Evolutionary conservation across 1,140 invertebrate species (phyloP).

Genomic region (Platyura marginata): DNA sequence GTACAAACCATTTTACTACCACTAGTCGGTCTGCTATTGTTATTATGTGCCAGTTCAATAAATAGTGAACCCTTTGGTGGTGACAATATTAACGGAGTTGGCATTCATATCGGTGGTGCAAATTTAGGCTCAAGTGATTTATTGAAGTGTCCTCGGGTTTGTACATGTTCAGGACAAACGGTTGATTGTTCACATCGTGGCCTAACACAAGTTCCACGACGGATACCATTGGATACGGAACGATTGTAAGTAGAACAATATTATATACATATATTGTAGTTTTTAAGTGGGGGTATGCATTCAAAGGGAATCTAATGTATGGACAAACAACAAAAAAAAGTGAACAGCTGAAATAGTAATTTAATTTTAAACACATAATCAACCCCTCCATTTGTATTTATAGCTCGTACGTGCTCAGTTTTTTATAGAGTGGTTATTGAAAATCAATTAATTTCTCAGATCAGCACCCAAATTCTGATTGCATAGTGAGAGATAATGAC

Average conservation of each 20-base stretch:
- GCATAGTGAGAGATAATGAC: no score
- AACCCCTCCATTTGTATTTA: no score
- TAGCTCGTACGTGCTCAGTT: no score
- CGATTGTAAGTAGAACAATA: constrained; percentile 53
- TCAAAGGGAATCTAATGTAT: no score
- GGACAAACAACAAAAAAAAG: no score
- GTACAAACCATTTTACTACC: background rate
- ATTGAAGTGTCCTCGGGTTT: constrained; percentile 51
- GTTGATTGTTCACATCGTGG: constrained; percentile 67
- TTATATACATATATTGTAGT: no score
- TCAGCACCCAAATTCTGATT: no score
- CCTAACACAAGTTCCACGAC: constrained; percentile 55
- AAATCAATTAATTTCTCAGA: no score
- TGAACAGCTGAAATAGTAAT: no score
- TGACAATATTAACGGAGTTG: background rate
- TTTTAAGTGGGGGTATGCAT: no score
- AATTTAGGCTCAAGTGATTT: constrained; percentile 8
- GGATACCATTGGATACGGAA: constrained; percentile 54
- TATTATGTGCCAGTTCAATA: background rate
- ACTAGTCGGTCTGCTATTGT: background rate
- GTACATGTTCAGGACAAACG: constrained; percentile 52
- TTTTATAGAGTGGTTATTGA: no score
- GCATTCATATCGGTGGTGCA: background rate
- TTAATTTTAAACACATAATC: no score
- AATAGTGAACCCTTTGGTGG: constrained; percentile 2